A percentile compares a stretch with the other conserved stretches of the same genome.
Evolutionary conservation across 2,797 vertebrate genomes (phyloP).

Genomic region (Fistularia tabacaria): DNA sequence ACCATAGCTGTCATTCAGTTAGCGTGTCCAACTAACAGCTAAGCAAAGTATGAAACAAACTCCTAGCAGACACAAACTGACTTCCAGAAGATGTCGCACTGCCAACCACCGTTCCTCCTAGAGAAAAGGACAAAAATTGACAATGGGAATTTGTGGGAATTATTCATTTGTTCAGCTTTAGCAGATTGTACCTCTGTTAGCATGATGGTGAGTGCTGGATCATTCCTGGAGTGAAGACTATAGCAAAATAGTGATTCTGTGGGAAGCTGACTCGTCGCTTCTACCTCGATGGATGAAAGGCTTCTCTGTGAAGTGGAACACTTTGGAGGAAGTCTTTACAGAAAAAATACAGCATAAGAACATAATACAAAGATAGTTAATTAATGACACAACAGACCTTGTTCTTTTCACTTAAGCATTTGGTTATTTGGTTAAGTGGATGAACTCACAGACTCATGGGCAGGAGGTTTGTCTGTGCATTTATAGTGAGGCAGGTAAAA

Average conservation of each 20-base stretch:
- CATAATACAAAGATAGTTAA: background rate
- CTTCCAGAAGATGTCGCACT: conserved; percentile 66
- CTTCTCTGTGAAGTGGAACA: conserved; percentile 51
- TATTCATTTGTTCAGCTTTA: background rate
- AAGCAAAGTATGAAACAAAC: conserved; percentile 69
- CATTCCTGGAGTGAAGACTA: conserved; percentile 56
- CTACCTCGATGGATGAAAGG: conserved; percentile 42
- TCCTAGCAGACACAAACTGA: conserved; percentile 60
- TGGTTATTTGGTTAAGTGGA: background rate
- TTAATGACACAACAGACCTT: background rate
- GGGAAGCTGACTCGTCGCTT: conserved; percentile 24
- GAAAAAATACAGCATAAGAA: conserved; percentile 7
- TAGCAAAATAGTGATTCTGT: conserved; percentile 59
- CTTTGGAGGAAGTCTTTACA: conserved; percentile 59
- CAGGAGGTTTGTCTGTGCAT: conserved; percentile 56
- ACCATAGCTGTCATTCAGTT: conserved; percentile 28
- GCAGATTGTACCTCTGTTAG: conserved; percentile 66
- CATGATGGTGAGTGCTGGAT: conserved; percentile 70
- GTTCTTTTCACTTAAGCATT: background rate
- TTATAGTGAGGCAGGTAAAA: conserved; percentile 71
- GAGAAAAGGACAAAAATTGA: conserved; percentile 15
- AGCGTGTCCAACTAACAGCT: conserved; percentile 49
- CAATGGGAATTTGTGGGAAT: background rate
- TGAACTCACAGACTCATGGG: conserved; percentile 68
- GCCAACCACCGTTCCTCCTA: conserved; percentile 69